Evolutionary conservation across 2,888 invertebrate species (phyloP).

Genomic region (Chironomus riparius): DNA sequence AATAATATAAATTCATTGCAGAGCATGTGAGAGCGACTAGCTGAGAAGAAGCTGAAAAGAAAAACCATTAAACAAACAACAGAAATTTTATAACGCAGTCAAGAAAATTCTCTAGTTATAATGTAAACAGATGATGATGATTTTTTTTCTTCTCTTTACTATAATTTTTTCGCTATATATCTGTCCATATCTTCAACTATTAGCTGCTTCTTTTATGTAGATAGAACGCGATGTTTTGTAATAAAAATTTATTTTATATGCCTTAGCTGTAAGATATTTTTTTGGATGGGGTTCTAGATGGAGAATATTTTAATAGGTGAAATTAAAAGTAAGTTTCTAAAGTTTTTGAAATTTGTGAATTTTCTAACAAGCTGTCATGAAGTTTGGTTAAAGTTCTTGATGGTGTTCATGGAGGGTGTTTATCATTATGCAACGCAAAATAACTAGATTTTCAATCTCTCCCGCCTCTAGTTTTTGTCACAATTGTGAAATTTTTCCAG

Average conservation of each 20-base stretch:
- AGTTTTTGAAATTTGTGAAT: too few species aligned
- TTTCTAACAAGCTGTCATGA: too few species aligned
- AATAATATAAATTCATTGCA: neutral
- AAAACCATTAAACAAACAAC: conserved; percentile 2
- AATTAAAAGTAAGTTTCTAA: too few species aligned
- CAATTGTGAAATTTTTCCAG: too few species aligned
- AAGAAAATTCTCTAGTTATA: neutral
- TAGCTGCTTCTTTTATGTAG: neutral
- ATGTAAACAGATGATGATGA: conserved; percentile 7
- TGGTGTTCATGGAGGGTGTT: too few species aligned
- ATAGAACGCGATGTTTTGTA: neutral
- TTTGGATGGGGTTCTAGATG: too few species aligned
- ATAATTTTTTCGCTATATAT: neutral
- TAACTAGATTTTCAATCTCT: too few species aligned
- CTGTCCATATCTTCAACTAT: neutral
- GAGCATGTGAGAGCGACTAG: neutral
- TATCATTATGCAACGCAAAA: too few species aligned
- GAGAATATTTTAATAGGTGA: too few species aligned
- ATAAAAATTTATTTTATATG: neutral
- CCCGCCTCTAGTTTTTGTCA: too few species aligned
- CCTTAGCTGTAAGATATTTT: too few species aligned
- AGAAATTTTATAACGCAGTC: neutral
- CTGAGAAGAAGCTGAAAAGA: neutral
- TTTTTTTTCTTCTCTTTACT: neutral
- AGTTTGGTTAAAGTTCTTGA: too few species aligned